A percentile compares a stretch with the other conserved stretches of the same genome.
Evolutionary conservation across 2,797 vertebrate species (phyloP).

Genomic region (Sebastes steindachneri): DNA sequence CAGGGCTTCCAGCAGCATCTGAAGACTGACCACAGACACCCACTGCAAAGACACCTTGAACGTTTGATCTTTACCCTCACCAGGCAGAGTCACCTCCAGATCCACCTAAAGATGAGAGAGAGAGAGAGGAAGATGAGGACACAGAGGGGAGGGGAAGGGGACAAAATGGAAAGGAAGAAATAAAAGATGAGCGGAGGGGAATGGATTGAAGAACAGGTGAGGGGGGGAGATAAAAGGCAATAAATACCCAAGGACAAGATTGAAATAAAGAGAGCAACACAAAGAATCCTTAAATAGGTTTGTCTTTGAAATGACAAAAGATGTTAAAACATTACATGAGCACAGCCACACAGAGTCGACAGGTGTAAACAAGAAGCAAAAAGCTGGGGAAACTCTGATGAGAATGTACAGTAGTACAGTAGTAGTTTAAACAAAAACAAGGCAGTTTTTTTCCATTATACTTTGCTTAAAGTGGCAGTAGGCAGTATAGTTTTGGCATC

Average conservation of each 20-base stretch:
- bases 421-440: not conserved
- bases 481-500: too few species aligned
- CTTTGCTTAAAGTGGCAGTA: too few species aligned
- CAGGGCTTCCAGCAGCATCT: slow-evolving; percentile 95
- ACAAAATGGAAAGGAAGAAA: not conserved
- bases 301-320: not conserved
- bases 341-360: not conserved
- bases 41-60: slow-evolving; percentile 99
- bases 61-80: slow-evolving; percentile 98
- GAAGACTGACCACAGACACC: slow-evolving; percentile 98
- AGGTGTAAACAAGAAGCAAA: not conserved
- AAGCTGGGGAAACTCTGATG: not conserved
- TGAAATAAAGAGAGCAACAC: not conserved
- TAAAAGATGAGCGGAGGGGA: not conserved
- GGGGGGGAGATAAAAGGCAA: not conserved
- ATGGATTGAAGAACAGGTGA: slow-evolving; percentile 4
- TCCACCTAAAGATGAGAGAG: slow-evolving; percentile 87
- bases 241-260: not conserved
- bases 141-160: not conserved
- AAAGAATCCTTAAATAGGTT: not conserved
- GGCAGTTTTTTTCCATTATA: not conserved
- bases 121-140: not conserved
- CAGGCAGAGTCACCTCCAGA: slow-evolving; percentile 97
- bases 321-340: not conserved
- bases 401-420: not conserved